Base-by-base conservation (phyloP, 2,888 invertebrate species). In the Calliopum simillimum region DNA sequence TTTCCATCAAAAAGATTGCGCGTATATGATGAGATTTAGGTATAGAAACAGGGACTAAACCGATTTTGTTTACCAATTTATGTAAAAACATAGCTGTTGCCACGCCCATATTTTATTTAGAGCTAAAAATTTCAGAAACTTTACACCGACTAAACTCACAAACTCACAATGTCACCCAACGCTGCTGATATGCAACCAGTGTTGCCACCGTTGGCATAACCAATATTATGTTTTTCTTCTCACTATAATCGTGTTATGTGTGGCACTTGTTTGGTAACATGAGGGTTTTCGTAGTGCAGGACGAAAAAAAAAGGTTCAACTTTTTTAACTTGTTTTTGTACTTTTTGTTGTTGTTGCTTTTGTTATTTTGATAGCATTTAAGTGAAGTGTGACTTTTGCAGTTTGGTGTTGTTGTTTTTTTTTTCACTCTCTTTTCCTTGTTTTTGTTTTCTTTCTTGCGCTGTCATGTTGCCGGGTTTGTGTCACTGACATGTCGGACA, bases 301-400 rank as follows among this genome's bases (percentile, higher is more conserved):
- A n/a, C 16, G 6, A 33, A 25, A 6, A 58, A 58, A 58, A 56
- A 23, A 58, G 25, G 25, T 58, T 58, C 8, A 70, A 56, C 70
- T 73, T 74, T 76, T 51, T 58, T 2, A n/a, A 19, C 33, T 33
- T 43, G 63, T 11, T 21, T 8, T 23, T 33, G 33, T 33, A 33
- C 33, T 6, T 8, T 43, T 8, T 43, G 55, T 49, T 19, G 49
- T 11, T 21, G 47, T 33, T 33, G 33, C n/a, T n/a, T n/a, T 25
- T 56, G 56, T 56, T 56, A 33, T 33, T 33, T 33, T 5, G 33
- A 8, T 33, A 33, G n/a, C 13, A 11, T 19, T 33, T n/a, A 56
- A 33, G 56, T 33, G 56, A 23, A 51, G 16, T 51, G 51, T 19
- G 51, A 51, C 51, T n/a, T 16, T 62, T 62, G 62, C 23, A 21